Evolutionary conservation across 2,888 invertebrate genomes (phyloP).

Genomic region (Palloptera scutellata): DNA sequence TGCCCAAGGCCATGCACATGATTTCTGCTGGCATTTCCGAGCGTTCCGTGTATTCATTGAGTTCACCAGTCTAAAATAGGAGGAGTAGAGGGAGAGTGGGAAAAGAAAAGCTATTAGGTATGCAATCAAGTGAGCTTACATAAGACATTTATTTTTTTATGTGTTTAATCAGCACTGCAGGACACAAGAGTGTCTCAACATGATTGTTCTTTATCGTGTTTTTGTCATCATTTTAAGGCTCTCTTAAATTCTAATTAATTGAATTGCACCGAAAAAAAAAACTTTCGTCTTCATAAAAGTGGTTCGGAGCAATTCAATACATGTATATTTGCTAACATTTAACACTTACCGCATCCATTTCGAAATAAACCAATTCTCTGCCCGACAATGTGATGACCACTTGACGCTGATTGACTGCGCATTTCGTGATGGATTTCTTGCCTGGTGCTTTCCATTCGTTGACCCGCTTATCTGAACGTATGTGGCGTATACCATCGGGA

Average conservation of each 20-base stretch:
- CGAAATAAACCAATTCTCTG: constrained; percentile 98
- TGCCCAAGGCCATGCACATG: constrained; percentile 97
- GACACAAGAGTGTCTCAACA: constrained; percentile 65
- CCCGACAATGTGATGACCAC: constrained; percentile 98
- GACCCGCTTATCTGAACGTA: constrained; percentile 96
- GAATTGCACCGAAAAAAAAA: not conserved
- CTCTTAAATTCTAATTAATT: not conserved
- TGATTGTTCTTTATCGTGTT: constrained; percentile 59
- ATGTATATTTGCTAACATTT: constrained; percentile 6
- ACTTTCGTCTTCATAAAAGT: not conserved
- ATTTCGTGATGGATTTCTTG: constrained; percentile 95
- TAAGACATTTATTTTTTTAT: not conserved
- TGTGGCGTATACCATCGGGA: constrained; percentile 98
- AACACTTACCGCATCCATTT: constrained; percentile 94
- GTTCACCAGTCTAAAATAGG: constrained; percentile 84
- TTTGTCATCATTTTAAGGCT: constrained; percentile 56
- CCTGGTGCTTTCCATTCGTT: constrained; percentile 99
- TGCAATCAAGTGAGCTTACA: not conserved
- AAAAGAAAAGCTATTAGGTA: not conserved
- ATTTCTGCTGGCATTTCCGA: constrained; percentile 97
- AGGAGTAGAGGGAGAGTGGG: not conserved
- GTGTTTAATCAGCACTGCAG: constrained; percentile 63
- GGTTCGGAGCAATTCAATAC: not conserved
- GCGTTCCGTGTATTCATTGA: constrained; percentile 97
- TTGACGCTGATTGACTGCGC: constrained; percentile 98